These are phyloP conservation scores for Euwallacea fornicatus DNA, from an alignment of 1,140 invertebrate genomes.

Conservation along the genomic window DNA sequence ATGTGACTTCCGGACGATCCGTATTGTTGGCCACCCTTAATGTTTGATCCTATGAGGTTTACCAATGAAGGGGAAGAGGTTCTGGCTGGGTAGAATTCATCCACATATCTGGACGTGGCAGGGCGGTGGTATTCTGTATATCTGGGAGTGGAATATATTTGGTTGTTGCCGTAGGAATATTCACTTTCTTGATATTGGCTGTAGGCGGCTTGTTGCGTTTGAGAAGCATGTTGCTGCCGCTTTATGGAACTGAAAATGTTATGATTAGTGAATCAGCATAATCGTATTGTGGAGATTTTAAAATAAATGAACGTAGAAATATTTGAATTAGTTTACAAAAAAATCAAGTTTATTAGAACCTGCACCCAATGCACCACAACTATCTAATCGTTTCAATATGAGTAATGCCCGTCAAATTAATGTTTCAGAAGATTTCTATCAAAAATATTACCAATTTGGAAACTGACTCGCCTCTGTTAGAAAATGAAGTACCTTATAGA, in stretches of 20 bases:
- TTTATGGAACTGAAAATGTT: slow-evolving; percentile 20
- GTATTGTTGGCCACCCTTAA: slow-evolving; percentile 23
- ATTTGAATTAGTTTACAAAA: no score
- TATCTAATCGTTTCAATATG: no score
- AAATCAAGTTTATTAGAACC: no score
- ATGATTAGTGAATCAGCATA: not conserved
- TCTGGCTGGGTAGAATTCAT: slow-evolving; percentile 10
- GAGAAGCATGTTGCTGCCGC: slow-evolving; percentile 10
- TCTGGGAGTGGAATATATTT: not conserved
- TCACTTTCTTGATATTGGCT: slow-evolving; percentile 8
- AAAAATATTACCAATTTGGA: no score
- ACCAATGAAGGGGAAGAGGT: slow-evolving; percentile 26
- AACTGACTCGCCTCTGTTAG: no score
- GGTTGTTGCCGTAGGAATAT: not conserved
- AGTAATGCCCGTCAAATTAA: no score
- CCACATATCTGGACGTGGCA: slow-evolving; percentile 7
- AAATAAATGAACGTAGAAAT: no score
- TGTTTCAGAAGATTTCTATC: no score
- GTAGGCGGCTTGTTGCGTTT: slow-evolving; percentile 16
- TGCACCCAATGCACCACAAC: no score
- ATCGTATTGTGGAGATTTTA: no score
- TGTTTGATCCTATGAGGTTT: slow-evolving; percentile 22
- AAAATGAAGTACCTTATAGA: no score
- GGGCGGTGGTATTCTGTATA: not conserved
- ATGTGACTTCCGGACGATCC: slow-evolving; percentile 1